Percentiles rank a stretch among this genome's conserved stretches.
Conservation (phyloP, 2,797 vertebrate species). For the Falco concolor region DNA sequence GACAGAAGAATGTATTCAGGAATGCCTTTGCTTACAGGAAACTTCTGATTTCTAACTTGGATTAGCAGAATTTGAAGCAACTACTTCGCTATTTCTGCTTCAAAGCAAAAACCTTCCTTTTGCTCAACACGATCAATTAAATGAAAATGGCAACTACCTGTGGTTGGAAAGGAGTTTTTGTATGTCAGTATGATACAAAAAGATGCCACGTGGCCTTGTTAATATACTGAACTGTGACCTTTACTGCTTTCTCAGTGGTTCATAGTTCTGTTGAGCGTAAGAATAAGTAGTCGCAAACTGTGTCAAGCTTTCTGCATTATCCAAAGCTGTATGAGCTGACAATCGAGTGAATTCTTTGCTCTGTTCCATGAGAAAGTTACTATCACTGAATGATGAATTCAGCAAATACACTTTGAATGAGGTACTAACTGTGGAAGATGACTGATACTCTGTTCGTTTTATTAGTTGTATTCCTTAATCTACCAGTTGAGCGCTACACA, state of each 20-base stretch:
- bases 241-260: background rate
- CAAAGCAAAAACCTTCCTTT: background rate
- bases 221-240: background rate
- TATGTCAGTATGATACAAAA: background rate
- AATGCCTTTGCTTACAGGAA: background rate
- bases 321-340: background rate
- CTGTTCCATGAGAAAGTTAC: background rate
- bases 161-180: background rate
- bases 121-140: background rate
- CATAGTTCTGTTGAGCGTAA: background rate
- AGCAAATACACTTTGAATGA: background rate
- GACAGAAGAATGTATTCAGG: background rate
- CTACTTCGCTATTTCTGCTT: background rate
- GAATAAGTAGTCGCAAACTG: background rate
- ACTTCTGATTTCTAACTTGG: background rate
- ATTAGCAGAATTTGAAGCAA: background rate
- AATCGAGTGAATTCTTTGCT: background rate
- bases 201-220: background rate
- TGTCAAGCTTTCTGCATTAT: background rate
- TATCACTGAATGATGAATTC: background rate
- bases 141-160: background rate
- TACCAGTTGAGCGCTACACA: background rate
- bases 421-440: background rate
- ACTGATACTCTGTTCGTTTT: background rate
- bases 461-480: background rate